Percentiles rank a stretch among this genome's conserved stretches.
Conservation (phyloP, 1,140 invertebrate genomes). For the Glomeris maerens region DNA sequence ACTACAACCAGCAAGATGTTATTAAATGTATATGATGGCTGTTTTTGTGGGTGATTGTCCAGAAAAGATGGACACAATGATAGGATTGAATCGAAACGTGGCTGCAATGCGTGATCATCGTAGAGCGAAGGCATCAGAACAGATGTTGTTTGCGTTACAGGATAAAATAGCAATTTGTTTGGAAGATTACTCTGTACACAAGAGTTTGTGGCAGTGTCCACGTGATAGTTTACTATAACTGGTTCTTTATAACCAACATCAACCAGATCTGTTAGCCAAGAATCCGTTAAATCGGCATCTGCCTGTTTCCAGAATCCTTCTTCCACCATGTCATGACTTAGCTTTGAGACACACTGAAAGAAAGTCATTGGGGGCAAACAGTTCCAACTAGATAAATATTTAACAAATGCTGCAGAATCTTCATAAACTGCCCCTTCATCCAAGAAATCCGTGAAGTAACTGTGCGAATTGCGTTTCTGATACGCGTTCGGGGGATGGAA, state of each 20-base stretch:
- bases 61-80: background rate
- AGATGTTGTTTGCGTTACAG: no score
- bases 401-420: constrained; percentile 16
- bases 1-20: constrained; percentile 24
- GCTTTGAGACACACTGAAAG: background rate
- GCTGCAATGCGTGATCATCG: background rate
- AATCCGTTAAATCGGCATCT: background rate
- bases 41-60: background rate
- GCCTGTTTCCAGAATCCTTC: background rate
- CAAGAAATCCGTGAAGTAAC: constrained; percentile 18
- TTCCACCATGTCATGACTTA: background rate
- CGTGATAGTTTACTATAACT: background rate
- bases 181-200: no score
- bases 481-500: constrained; percentile 21
- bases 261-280: background rate
- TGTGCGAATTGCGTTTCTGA: constrained; percentile 20
- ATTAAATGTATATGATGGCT: background rate
- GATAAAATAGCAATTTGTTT: no score
- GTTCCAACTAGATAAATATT: constrained; percentile 19
- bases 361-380: no score
- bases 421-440: constrained; percentile 20
- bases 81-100: background rate
- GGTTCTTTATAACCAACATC: background rate
- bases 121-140: no score
- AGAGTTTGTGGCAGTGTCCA: background rate